Evolutionary conservation across 2,797 vertebrate species (phyloP).

Genomic region (Ataeniobius toweri): DNA sequence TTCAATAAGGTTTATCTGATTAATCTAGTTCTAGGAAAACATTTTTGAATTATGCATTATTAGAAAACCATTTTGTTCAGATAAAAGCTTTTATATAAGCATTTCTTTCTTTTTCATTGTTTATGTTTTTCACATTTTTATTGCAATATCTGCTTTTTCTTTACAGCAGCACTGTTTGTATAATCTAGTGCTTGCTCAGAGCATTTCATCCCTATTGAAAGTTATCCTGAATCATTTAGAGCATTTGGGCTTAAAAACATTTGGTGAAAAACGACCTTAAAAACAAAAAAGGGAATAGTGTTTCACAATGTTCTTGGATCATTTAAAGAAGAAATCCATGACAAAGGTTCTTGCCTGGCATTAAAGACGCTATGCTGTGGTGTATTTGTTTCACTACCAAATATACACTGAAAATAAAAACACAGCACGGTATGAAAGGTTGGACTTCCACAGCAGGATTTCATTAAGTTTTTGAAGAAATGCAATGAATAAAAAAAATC

Average conservation of each 20-base stretch:
- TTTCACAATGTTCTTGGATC: conserved; percentile 18
- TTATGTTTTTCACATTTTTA: not conserved
- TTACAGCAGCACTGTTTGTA: not conserved
- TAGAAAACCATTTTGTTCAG: conserved; percentile 6
- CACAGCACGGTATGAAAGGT: not conserved
- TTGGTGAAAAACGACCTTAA: conserved; percentile 26
- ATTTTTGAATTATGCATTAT: conserved; percentile 8
- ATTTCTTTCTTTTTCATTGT: not conserved
- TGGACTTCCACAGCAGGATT: not conserved
- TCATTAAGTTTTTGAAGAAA: not conserved
- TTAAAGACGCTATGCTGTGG: not conserved
- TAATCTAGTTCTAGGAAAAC: conserved; percentile 14
- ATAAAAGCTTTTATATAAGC: not conserved
- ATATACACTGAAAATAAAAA: not conserved
- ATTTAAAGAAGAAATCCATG: not conserved
- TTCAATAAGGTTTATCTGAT: conserved; percentile 20
- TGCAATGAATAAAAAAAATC: not conserved
- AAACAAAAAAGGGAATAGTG: conserved; percentile 6
- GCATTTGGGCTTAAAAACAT: conserved; percentile 33
- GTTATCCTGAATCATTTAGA: conserved; percentile 58
- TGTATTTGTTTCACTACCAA: not conserved
- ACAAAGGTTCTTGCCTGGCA: not conserved
- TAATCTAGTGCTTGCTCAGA: conserved; percentile 21
- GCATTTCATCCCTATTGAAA: conserved; percentile 24
- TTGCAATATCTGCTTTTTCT: not conserved